A percentile compares a stretch with the other conserved stretches of the same genome.
These are phyloP conservation scores for Sterna hirundo DNA, from an alignment of 2,113 vertebrate genomes.

Conservation along the genomic window DNA sequence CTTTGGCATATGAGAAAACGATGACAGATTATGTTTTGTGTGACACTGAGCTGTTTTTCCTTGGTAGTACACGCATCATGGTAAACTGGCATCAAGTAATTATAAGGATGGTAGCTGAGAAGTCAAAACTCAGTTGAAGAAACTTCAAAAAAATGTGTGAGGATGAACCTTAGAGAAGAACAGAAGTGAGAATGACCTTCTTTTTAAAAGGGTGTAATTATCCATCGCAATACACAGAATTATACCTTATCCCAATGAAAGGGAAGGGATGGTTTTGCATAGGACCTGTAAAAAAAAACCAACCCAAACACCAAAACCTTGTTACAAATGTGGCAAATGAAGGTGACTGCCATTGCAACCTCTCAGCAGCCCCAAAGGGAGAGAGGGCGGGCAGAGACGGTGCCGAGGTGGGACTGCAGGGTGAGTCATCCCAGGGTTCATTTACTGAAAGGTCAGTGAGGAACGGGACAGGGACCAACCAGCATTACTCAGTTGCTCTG, in stretches of 20 bases:
- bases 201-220: neutral
- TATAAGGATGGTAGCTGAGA: neutral
- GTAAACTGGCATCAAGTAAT: neutral
- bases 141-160: neutral
- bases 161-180: neutral
- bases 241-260: neutral
- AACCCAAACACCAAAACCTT: neutral
- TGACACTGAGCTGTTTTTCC: neutral
- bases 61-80: neutral
- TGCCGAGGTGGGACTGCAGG: neutral
- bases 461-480: conserved; percentile 13
- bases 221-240: neutral
- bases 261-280: neutral
- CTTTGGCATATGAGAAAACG: neutral
- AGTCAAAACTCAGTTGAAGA: neutral
- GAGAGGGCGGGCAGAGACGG: neutral
- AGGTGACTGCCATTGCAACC: neutral
- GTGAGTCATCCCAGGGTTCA: conserved; percentile 22
- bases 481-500: conserved; percentile 53
- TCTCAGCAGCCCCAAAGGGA: neutral
- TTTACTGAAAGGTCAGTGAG: conserved; percentile 40
- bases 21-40: neutral
- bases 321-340: neutral
- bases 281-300: neutral
- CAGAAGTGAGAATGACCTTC: neutral